Percentiles rank a stretch among this genome's conserved stretches.
Evolutionary conservation across 2,888 invertebrate species (phyloP).

Genomic region (Malachius bipustulatus): DNA sequence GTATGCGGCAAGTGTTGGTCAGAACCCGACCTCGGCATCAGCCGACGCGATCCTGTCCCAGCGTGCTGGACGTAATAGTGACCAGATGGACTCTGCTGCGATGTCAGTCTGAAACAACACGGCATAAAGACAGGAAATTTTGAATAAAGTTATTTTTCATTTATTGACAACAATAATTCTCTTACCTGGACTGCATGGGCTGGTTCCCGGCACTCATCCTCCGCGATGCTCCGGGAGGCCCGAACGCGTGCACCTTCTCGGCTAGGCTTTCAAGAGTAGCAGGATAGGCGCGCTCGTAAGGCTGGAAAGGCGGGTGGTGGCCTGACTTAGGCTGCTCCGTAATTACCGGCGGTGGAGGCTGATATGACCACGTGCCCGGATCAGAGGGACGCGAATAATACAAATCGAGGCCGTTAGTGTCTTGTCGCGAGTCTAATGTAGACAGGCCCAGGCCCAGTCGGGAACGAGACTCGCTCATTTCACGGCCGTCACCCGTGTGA

Average conservation of each 20-base stretch:
- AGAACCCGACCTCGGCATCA: conserved; percentile 77
- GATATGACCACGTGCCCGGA: conserved; percentile 52
- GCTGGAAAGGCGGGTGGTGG: conserved; percentile 65
- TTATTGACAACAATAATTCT: too few relatives aligned
- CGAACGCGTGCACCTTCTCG: conserved; percentile 83
- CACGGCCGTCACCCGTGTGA: conserved; percentile 63
- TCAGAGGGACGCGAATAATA: conserved; percentile 68
- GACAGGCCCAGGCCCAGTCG: conserved; percentile 60
- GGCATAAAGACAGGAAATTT: too few relatives aligned
- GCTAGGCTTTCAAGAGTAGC: conserved; percentile 85
- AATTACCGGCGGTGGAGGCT: conserved; percentile 79
- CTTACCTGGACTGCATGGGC: conserved; percentile 35
- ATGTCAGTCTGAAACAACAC: conserved; percentile 32
- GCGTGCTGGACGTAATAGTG: conserved; percentile 42
- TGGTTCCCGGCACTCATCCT: conserved; percentile 59
- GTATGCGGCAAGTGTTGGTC: conserved; percentile 83
- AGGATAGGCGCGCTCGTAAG: conserved; percentile 75
- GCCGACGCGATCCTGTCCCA: conserved; percentile 37
- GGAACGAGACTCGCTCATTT: conserved; percentile 65
- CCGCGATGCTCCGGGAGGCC: conserved; percentile 40
- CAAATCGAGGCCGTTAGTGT: conserved; percentile 56
- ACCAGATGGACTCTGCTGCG: conserved; percentile 39
- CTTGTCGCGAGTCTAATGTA: conserved; percentile 47
- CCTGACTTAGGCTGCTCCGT: conserved; percentile 80
- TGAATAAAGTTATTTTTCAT: too few relatives aligned